Conservation (phyloP, 2,888 invertebrate genomes). For the Acronicta psi region DNA sequence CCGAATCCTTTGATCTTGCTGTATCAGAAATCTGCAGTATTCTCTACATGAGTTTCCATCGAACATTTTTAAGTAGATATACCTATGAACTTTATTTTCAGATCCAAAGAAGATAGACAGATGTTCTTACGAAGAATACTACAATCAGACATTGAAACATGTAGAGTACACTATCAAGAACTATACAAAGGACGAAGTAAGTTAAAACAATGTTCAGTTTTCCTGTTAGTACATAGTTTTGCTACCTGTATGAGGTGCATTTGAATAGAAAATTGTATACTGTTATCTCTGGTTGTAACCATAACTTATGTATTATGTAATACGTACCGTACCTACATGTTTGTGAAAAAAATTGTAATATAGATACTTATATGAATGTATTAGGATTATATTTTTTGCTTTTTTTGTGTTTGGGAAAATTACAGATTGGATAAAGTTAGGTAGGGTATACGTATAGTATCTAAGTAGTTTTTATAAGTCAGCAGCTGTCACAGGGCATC, state of each 20-base stretch:
- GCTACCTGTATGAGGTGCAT: slow-evolving; percentile 1
- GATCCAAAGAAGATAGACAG: slow-evolving; percentile 88
- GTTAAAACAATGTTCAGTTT: slow-evolving; percentile 18
- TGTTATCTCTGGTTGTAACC: slow-evolving; percentile 23
- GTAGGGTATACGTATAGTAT: too few species aligned
- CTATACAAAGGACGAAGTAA: slow-evolving; percentile 86
- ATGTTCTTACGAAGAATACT: slow-evolving; percentile 94
- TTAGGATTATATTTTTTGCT: slow-evolving; percentile 2
- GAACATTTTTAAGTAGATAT: too few species aligned
- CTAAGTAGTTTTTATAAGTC: too few species aligned
- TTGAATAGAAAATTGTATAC: slow-evolving; percentile 11
- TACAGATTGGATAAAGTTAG: too few species aligned
- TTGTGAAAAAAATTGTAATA: slow-evolving; percentile 12
- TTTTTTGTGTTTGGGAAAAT: too few species aligned
- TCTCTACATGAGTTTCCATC: too few species aligned
- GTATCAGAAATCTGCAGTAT: too few species aligned
- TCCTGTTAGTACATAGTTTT: neutral
- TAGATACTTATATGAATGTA: neutral
- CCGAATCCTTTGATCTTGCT: too few species aligned
- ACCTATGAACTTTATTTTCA: slow-evolving; percentile 52
- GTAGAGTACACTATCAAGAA: slow-evolving; percentile 87
- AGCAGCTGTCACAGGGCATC: too few species aligned
- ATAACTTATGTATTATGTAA: slow-evolving; percentile 13
- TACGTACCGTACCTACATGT: neutral
- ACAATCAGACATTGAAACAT: slow-evolving; percentile 91